Evolutionary conservation across 1,140 invertebrate genomes (phyloP).

Genomic region (Tetraneura akinire): DNA sequence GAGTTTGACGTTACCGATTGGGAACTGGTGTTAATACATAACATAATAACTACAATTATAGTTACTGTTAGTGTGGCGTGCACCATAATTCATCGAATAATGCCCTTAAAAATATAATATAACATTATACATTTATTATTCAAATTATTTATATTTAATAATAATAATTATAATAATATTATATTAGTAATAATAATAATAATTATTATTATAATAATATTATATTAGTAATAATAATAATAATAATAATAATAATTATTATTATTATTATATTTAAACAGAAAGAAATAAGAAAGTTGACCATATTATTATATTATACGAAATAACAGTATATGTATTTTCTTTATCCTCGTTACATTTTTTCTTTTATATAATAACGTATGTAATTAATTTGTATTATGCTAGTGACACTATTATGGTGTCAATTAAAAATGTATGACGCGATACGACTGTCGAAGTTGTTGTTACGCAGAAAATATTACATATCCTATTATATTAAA

Average conservation of each 20-base stretch:
- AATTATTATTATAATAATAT: no score
- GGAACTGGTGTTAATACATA: not conserved
- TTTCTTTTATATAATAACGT: not conserved
- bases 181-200: no score
- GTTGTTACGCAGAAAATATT: not conserved
- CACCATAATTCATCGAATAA: constrained; percentile 10
- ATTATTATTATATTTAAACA: no score
- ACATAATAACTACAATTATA: not conserved
- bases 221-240: no score
- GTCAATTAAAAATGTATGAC: constrained; percentile 7
- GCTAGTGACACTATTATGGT: not conserved
- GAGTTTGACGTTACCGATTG: not conserved
- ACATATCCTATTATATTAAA: not conserved
- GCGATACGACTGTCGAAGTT: not conserved
- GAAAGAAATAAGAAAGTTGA: constrained; percentile 22
- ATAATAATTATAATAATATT: no score
- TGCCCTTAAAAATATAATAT: not conserved
- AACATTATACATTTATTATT: no score
- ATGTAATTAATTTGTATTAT: not conserved
- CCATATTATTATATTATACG: not conserved
- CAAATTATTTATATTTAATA: no score
- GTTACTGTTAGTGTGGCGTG: not conserved
- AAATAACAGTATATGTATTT: not conserved
- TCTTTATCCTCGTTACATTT: not conserved
- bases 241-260: no score